phyloP scores from a whole-genome alignment of 2,888 invertebrate species.

The Esperia sulphurella region DNA sequence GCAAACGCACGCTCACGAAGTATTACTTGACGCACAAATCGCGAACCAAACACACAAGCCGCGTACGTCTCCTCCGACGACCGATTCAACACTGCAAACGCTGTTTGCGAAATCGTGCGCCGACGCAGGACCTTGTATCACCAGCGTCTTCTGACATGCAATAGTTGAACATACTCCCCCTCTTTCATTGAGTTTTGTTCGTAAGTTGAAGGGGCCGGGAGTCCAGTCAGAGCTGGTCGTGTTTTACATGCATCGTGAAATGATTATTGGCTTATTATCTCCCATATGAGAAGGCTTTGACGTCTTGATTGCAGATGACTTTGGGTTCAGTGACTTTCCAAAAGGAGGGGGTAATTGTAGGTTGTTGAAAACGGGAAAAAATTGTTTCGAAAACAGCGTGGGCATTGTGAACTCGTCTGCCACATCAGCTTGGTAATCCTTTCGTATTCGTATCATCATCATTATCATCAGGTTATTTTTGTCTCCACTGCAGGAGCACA shows the following conservation, averaged over 20 bases:
- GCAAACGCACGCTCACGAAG: slow-evolving; percentile 6
- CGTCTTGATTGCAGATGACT: slow-evolving; percentile 3
- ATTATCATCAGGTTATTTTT: too few species aligned
- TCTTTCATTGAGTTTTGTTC: not conserved
- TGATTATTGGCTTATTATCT: slow-evolving; percentile 18
- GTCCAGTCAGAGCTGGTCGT: not conserved
- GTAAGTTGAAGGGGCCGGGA: not conserved
- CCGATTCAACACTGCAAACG: slow-evolving; percentile 16
- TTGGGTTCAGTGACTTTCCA: slow-evolving; percentile 22
- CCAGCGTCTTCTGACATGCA: not conserved
- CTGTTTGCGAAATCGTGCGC: slow-evolving; percentile 19
- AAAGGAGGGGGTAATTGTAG: slow-evolving; percentile 3
- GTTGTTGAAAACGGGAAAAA: not conserved
- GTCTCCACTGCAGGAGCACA: too few species aligned
- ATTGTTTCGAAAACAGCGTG: not conserved
- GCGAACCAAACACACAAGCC: slow-evolving; percentile 1
- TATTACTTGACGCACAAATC: not conserved
- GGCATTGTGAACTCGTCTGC: too few species aligned
- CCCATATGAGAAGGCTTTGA: slow-evolving; percentile 14
- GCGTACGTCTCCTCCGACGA: slow-evolving; percentile 13
- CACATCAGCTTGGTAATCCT: too few species aligned
- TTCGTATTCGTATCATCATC: too few species aligned
- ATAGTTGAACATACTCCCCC: not conserved
- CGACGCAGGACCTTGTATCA: slow-evolving; percentile 10
- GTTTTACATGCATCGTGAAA: slow-evolving; percentile 7